Evolutionary conservation across 2,113 vertebrate genomes (phyloP), one percentile per base, ranked within the genome.

Genomic region (Tapirus terrestris): DNA sequence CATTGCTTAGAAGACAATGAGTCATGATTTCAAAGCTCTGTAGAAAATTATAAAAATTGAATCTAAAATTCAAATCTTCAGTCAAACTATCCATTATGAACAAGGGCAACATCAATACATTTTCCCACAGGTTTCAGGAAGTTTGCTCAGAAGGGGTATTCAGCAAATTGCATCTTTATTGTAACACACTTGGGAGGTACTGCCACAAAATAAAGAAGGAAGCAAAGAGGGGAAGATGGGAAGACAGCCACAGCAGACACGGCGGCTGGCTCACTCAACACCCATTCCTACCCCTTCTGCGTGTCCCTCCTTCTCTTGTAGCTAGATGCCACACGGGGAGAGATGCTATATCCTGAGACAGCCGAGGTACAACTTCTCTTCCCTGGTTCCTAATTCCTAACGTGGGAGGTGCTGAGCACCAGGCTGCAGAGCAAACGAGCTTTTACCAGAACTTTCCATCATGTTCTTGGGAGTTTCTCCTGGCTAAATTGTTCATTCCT

Each of bases 1-100:
- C 72, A 92, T 89, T 81, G 60, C 76, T 76, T 77, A 90, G 14
- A 87, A 90, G 65, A 89, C 53, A 97, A 82, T 86, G 21, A 96
- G 31, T 45, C 76, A 43, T 70, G 48, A 89, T 82, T 92, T 89
- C 53, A 92, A 89, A 76, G 16, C 27, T 85, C n/a, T 76, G 13
- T 53, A 89, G 36, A 90, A 91, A 81, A 89, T 67, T 48, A 27
- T 33, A 45, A 63, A 48, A 48, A 80, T 12, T 87, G 45, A 87
- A 72, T 51, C 23, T 65, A 93, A 75, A 77, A 60, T 83, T 79
- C n/a, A 29, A 90, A 82, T 73, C 31, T 60, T 58, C 16, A 43
- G 7, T 65, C 45, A 88, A 89, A 94, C 27, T 25, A 39, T 73
- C 33, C 58, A 43, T 10, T n/a, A 23, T 43, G 63, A 83, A 79